These are phyloP conservation scores for Gambusia holbrooki DNA, from an alignment of 2,113 vertebrate genomes.

Conservation along the genomic window DNA sequence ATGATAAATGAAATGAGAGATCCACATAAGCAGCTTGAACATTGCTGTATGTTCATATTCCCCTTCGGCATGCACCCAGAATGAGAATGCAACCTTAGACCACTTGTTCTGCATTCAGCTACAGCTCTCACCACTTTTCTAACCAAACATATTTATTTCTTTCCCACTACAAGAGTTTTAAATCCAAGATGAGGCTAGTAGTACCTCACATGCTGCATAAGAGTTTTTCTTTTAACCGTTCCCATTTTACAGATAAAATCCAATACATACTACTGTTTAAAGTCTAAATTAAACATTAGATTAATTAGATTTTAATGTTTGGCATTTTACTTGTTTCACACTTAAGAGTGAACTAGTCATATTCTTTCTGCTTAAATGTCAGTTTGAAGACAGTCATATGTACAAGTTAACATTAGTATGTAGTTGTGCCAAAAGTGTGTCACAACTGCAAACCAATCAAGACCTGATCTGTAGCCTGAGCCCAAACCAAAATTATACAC, in stretches of 20 bases:
- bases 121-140: conserved; percentile 28
- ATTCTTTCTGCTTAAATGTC: too few species aligned
- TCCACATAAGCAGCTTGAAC: conserved; percentile 69
- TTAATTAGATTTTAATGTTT: not conserved
- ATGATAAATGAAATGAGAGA: conserved; percentile 75
- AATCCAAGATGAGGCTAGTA: conserved; percentile 16
- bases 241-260: not conserved
- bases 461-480: not conserved
- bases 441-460: not conserved
- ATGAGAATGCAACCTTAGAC: conserved; percentile 65
- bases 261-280: too few species aligned
- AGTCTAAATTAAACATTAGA: too few species aligned
- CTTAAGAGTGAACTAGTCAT: not conserved
- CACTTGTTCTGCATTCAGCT: conserved; percentile 53
- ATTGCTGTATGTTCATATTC: conserved; percentile 48
- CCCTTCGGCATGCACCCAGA: conserved; percentile 42
- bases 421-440: too few species aligned
- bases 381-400: too few species aligned
- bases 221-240: conserved; percentile 14
- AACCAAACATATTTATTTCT: conserved; percentile 57
- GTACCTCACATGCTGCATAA: conserved; percentile 21
- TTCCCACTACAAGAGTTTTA: conserved; percentile 14
- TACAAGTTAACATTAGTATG: too few species aligned
- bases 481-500: too few species aligned
- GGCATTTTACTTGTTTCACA: too few species aligned